Evolutionary conservation across 2,888 invertebrate genomes (phyloP).

Genomic region (Cryptus viduatorius): DNA sequence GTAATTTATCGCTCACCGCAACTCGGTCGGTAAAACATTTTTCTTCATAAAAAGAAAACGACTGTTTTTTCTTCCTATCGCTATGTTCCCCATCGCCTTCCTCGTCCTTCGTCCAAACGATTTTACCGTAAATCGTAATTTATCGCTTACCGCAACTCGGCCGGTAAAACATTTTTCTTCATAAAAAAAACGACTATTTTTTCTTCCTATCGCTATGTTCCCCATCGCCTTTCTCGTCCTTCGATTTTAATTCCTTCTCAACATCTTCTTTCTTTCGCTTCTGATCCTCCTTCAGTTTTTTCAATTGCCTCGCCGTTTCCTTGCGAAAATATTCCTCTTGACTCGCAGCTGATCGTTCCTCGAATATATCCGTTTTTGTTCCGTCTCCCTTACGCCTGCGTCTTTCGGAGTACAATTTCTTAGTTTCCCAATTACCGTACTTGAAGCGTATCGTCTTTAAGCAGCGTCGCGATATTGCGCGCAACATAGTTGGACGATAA

Average conservation of each 20-base stretch:
- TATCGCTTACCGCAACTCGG: too few relatives aligned
- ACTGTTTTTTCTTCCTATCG: too few relatives aligned
- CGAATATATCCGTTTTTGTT: constrained; percentile 79
- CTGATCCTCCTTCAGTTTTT: constrained; percentile 67
- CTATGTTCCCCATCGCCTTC: too few relatives aligned
- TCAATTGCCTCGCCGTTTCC: constrained; percentile 77
- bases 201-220: constrained; percentile 35
- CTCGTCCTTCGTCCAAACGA: too few relatives aligned
- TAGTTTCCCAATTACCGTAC: constrained; percentile 15
- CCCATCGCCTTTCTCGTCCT: background rate
- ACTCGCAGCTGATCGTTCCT: constrained; percentile 78
- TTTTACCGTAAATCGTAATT: too few relatives aligned
- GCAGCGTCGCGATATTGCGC: constrained; percentile 44
- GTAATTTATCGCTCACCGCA: too few relatives aligned
- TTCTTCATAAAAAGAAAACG: too few relatives aligned
- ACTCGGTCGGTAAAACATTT: too few relatives aligned
- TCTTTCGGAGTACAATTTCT: constrained; percentile 74
- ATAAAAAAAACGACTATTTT: constrained; percentile 6
- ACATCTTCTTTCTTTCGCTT: constrained; percentile 38
- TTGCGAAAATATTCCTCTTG: constrained; percentile 80
- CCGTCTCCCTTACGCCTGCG: constrained; percentile 79
- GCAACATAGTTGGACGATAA: constrained; percentile 48
- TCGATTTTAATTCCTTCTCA: background rate
- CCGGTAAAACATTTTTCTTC: too few relatives aligned
- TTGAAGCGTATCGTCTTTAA: constrained; percentile 25